Evolutionary conservation across 2,888 invertebrate genomes (phyloP).

Genomic region (Pseudoips prasinana): DNA sequence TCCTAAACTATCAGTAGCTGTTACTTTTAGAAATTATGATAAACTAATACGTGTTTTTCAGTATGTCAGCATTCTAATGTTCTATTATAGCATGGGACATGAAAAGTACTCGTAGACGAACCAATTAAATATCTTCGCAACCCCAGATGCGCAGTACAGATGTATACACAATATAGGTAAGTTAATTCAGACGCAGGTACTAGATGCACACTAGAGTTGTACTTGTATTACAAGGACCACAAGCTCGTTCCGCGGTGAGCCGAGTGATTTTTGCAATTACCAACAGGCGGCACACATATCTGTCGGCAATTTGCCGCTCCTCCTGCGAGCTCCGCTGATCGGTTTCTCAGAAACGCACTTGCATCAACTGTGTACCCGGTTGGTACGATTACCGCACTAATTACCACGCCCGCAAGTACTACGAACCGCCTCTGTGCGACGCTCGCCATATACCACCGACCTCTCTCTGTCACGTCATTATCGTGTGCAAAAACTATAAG

Average conservation of each 20-base stretch:
- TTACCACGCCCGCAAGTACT: slow-evolving; percentile 42
- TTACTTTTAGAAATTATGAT: too few species aligned
- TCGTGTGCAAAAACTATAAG: slow-evolving; percentile 9
- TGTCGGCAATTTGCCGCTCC: slow-evolving; percentile 76
- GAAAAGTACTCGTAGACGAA: too few species aligned
- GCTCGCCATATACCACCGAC: slow-evolving; percentile 18
- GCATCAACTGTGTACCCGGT: slow-evolving; percentile 62
- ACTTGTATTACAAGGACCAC: slow-evolving; percentile 50
- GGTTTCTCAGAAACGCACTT: slow-evolving; percentile 72
- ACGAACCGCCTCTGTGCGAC: slow-evolving; percentile 18
- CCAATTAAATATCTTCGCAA: too few species aligned
- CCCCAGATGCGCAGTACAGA: too few species aligned
- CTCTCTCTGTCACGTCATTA: slow-evolving; percentile 11
- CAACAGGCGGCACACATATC: slow-evolving; percentile 75
- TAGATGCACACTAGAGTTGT: slow-evolving; percentile 35
- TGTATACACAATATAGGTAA: too few species aligned
- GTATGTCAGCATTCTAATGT: too few species aligned
- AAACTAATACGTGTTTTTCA: too few species aligned
- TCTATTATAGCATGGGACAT: too few species aligned
- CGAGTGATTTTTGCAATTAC: slow-evolving; percentile 79
- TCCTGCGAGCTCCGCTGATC: slow-evolving; percentile 64
- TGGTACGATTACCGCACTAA: slow-evolving; percentile 73
- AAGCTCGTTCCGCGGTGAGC: slow-evolving; percentile 38
- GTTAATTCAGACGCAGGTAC: slow-evolving; percentile 13
- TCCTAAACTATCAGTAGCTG: too few species aligned